Conservation (phyloP, 1,140 invertebrate species). For the Drosophila leontia region DNA sequence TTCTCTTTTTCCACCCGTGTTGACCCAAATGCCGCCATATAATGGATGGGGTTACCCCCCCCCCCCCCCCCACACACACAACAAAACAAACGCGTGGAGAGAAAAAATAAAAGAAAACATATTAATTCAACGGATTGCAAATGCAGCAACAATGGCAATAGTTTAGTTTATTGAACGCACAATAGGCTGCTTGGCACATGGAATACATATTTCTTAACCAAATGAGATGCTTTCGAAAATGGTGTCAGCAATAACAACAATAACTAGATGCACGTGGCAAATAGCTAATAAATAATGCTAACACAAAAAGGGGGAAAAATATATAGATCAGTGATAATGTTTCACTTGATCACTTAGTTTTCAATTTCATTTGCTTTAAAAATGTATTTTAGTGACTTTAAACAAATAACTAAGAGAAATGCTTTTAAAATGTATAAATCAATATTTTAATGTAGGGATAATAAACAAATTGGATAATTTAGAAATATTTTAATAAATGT, state of each 20-base stretch:
- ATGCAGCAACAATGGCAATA: slow-evolving; percentile 47
- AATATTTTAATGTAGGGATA: too few relatives aligned
- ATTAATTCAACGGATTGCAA: slow-evolving; percentile 41
- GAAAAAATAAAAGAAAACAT: slow-evolving; percentile 21
- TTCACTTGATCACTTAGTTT: background rate
- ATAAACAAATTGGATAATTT: too few relatives aligned
- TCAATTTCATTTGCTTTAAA: background rate
- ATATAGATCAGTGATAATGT: background rate
- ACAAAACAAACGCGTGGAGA: background rate
- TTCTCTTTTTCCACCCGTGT: slow-evolving; percentile 6
- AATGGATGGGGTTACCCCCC: background rate
- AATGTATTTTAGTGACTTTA: background rate
- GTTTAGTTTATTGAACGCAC: slow-evolving; percentile 52
- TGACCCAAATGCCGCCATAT: slow-evolving; percentile 56
- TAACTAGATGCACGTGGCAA: slow-evolving; percentile 41
- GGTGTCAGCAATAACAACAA: slow-evolving; percentile 51
- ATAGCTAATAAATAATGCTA: background rate
- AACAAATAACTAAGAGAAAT: background rate
- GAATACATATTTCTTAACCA: slow-evolving; percentile 43
- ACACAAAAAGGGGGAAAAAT: background rate
- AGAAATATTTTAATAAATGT: too few relatives aligned
- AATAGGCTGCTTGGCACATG: slow-evolving; percentile 45
- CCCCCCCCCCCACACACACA: background rate
- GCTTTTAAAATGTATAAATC: too few relatives aligned
- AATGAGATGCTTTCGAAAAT: slow-evolving; percentile 43